Evolutionary conservation across 2,797 vertebrate genomes (phyloP).

Genomic region (Pseudochaenichthys georgianus): DNA sequence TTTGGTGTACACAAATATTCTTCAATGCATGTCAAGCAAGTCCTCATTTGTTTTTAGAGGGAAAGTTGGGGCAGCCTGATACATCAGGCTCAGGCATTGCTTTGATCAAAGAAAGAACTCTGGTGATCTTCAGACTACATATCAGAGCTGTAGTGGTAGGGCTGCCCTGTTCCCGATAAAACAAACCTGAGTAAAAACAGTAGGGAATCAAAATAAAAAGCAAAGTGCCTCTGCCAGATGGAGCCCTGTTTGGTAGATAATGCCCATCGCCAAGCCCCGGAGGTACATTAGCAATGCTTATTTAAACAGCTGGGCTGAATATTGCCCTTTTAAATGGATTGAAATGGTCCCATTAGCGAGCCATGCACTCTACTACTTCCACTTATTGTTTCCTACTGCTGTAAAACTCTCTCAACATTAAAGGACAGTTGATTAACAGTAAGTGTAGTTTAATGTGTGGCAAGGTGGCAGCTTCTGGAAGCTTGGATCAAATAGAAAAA

Average conservation of each 20-base stretch:
- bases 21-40: constrained; percentile 22
- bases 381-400: constrained; percentile 65
- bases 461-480: constrained; percentile 37
- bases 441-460: constrained; percentile 53
- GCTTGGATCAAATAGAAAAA: constrained; percentile 37
- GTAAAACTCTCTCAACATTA: constrained; percentile 59
- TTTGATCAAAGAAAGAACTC: constrained; percentile 31
- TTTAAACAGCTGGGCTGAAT: constrained; percentile 80
- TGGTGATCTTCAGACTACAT: constrained; percentile 40
- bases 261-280: constrained; percentile 62
- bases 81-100: constrained; percentile 23
- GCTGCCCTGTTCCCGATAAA: constrained; percentile 47
- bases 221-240: constrained; percentile 61
- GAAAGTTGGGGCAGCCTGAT: constrained; percentile 13
- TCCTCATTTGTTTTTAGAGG: constrained; percentile 41
- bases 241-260: constrained; percentile 73
- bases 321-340: constrained; percentile 80
- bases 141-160: constrained; percentile 18
- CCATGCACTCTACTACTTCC: constrained; percentile 61
- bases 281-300: constrained; percentile 78
- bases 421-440: constrained; percentile 71
- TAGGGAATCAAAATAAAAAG: constrained; percentile 59
- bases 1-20: constrained; percentile 42
- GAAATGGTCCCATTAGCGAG: constrained; percentile 74
- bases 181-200: constrained; percentile 65